Base-by-base conservation (phyloP, 2,888 invertebrate genomes). In the Aethes cnicana region DNA sequence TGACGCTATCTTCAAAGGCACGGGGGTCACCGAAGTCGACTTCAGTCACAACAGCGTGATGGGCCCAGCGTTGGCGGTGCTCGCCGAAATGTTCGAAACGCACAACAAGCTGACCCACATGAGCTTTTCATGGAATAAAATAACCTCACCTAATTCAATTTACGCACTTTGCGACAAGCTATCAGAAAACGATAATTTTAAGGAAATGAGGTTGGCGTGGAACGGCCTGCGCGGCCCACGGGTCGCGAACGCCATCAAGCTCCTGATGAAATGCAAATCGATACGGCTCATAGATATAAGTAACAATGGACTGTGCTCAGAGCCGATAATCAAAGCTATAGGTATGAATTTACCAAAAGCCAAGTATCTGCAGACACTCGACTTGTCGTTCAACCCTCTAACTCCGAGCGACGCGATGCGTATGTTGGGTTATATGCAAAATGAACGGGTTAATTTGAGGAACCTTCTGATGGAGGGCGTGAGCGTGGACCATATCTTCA, bases 381-480 rank as follows among this genome's bases (percentile, higher is more conserved):
- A 81, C 49, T 43, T 82, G 8, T 82, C 82, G 0, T 61, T 55
- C 46, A 82, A 82, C 53, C 74, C 74, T 3, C 47, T 82, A 3
- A 52, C 55, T 2, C 67, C 72, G 1, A 16, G 47, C 1, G 77
- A 77, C 33, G 78, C 78, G 0, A 36, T 68, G 2, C 16, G 42
- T 1, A 33, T 81, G 6, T 52, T 82, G 0, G 32, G 21, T 3
- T 59, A 53, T 4, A 54, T 79, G 59, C 63, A 53, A 36, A n/a
- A 55, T 0, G 35, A 53, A 1, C 39, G 17, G 14, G 66, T 76
- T 2, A 71, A 69, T 33, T 20, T 80, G 6, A 47, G 62, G 28
- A 61, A 68, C 9, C 55, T 82, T 20, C 56, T 68, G 2, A 63
- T 81, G 48, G 71, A 76, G 23, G 64, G 69, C 46, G 61, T 79